phyloP scores from a whole-genome alignment of 2,888 invertebrate species.

The Andrena chrysosceles region DNA sequence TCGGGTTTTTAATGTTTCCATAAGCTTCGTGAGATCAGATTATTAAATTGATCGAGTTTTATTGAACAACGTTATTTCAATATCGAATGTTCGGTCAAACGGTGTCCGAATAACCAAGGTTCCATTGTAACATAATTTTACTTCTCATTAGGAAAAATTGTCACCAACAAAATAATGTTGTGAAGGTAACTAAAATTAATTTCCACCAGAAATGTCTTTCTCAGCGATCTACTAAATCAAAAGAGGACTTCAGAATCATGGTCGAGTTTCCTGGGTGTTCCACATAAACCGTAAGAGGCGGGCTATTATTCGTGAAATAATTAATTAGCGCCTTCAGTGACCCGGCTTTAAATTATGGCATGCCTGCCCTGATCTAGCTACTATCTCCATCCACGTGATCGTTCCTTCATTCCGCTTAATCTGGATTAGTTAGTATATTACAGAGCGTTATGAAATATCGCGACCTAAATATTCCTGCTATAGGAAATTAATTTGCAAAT shows the following conservation, averaged over 20 bases:
- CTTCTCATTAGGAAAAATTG: neutral
- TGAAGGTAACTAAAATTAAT: neutral
- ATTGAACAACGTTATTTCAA: too few relatives aligned
- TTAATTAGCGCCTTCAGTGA: constrained; percentile 21
- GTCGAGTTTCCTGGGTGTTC: neutral
- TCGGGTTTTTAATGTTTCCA: too few relatives aligned
- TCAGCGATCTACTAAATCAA: neutral
- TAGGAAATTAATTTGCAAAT: neutral
- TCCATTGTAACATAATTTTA: neutral
- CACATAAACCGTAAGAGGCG: constrained; percentile 10
- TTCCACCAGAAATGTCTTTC: neutral
- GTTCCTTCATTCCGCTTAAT: constrained; percentile 23
- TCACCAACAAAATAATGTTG: neutral
- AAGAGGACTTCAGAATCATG: neutral
- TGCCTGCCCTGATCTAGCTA: neutral
- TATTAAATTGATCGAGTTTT: too few relatives aligned
- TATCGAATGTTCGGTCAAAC: too few relatives aligned
- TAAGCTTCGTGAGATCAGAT: too few relatives aligned
- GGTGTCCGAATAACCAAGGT: too few relatives aligned
- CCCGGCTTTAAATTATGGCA: constrained; percentile 33
- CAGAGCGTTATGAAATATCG: neutral
- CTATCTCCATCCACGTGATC: constrained; percentile 10
- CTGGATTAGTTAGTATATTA: constrained; percentile 17
- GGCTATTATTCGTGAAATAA: constrained; percentile 36
- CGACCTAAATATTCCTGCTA: neutral